Evolutionary conservation across 2,113 vertebrate species (phyloP), one percentile per base, ranked within the genome.

Genomic region (Calidris pygmaea): DNA sequence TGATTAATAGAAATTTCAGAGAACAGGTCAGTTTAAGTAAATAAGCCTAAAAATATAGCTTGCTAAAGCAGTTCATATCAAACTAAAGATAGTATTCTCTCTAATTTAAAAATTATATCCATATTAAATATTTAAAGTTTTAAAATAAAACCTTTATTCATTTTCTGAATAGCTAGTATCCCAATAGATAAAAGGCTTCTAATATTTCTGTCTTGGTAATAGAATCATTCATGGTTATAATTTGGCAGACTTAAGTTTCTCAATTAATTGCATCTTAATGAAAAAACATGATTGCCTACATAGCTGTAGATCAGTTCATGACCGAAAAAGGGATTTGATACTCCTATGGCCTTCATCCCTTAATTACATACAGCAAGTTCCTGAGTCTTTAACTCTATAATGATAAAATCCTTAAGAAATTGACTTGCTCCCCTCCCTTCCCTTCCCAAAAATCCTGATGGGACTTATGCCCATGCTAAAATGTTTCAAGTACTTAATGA

Each of bases 291-390:
- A 66, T 91, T 79, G 9, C 48, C 23, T 91, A 13, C 2, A 3
- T 65, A 79, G 74, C 85, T 87, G 67, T 95, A 94, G 94, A 95
- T 94, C 76, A 90, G 87, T 89, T 97, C 85, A 95, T 93, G 68
- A 91, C 41, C 60, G 92, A 90, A 75, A 84, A 79, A 77, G 59
- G 71, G 20, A 60, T 88, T 84, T 39, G 26, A 87, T 92, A 92
- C 37, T 76, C 66, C 66, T 85, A 10, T 86, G 87, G 32, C 48
- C 30, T 95, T 97, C 81, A 91, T 89, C 70, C 53, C 70, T 94
- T 95, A 94, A 93, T 96, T 97, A 91, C 43, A 84, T 62, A 59
- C 66, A 95, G 66, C 53, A 81, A 92, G 39, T 74, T 94, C 87
- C 63, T 60, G 22, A 21, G 68, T 12, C 76, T 89, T 93, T 76